These are phyloP conservation scores for cat (Felis catus) DNA, from an alignment of 2,113 vertebrate genomes.

Conservation along the genomic window F.catus_Fca126_mat1.0 CM031420.1:129455501-129456000, in stretches of 20 bases:
- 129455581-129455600: neutral
- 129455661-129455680: neutral
- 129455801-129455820: neutral
- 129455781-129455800: neutral
- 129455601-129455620: neutral
- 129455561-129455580: neutral
- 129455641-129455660: neutral
- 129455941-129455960: neutral
- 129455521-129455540: slow-evolving; percentile 2
- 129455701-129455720: neutral
- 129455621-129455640: neutral
- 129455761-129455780: neutral
- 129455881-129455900: neutral
- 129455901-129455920: neutral
- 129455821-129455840: neutral
- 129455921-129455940: neutral
- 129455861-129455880: neutral
- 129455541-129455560: neutral
- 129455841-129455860: neutral
- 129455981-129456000: neutral
- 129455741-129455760: slow-evolving; percentile 8
- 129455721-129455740: neutral
- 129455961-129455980: neutral
- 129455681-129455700: neutral
- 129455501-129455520: neutral